phyloP scores from a whole-genome alignment of 2,797 vertebrate species.

The Propithecus deckenii region DNA sequence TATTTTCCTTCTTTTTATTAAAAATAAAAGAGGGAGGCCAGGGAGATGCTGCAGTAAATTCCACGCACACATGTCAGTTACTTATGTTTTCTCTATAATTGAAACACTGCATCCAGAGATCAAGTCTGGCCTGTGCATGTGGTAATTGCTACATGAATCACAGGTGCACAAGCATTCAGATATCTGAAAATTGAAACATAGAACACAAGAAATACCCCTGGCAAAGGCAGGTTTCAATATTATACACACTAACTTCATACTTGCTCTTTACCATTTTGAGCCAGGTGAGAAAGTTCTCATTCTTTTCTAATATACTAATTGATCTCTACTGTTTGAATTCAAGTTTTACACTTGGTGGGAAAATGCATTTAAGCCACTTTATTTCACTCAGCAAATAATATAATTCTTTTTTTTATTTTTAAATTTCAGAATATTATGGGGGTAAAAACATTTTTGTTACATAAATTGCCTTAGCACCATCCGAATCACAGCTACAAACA shows the following conservation, averaged over 20 bases:
- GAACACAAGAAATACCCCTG: not conserved
- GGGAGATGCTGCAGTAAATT: not conserved
- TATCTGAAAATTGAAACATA: not conserved
- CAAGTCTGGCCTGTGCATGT: not conserved
- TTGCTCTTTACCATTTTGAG: not conserved
- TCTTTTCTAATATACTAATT: not conserved
- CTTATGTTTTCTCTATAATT: conserved; percentile 26
- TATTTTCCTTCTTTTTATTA: not conserved
- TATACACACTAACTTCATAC: not conserved
- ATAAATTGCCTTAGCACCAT: too few species aligned
- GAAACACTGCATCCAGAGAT: not conserved
- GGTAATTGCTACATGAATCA: not conserved
- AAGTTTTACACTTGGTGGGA: not conserved
- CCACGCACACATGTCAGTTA: not conserved
- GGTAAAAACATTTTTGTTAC: too few species aligned
- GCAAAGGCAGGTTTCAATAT: not conserved
- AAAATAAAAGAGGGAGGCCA: conserved; percentile 7
- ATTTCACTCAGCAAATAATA: conserved; percentile 5
- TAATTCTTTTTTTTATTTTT: not conserved
- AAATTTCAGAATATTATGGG: not conserved
- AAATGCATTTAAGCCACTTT: not conserved
- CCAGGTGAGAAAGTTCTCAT: not conserved
- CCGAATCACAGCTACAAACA: too few species aligned
- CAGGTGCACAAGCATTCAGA: not conserved
- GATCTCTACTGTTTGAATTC: not conserved